These are phyloP conservation scores for Myiotriccus ornatus DNA, from an alignment of 2,797 vertebrate genomes.

Conservation along the genomic window DNA sequence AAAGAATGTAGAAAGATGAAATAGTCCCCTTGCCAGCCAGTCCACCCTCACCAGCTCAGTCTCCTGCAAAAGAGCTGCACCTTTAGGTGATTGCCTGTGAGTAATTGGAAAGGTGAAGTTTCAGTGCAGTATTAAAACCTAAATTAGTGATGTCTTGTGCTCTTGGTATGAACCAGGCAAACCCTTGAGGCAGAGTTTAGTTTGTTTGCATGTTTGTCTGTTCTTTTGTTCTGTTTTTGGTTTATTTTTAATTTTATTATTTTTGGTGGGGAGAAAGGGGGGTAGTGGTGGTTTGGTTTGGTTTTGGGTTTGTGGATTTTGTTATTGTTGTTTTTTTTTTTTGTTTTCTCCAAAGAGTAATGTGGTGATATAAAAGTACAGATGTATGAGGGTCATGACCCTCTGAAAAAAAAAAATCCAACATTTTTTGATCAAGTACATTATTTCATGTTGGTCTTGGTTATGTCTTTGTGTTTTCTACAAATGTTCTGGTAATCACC, in stretches of 20 bases:
- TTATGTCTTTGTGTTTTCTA: not conserved
- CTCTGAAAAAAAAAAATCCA: not conserved
- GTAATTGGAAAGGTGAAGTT: not conserved
- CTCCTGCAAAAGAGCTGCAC: not conserved
- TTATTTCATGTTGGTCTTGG: not conserved
- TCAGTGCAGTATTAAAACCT: not conserved
- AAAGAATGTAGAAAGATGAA: not conserved
- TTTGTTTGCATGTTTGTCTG: not conserved
- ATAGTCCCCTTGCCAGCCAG: rapidly evolving
- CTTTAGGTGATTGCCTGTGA: not conserved
- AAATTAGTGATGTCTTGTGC: not conserved
- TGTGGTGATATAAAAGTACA: not conserved
- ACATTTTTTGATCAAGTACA: not conserved
- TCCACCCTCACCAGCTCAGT: rapidly evolving
- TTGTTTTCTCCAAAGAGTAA: not conserved
- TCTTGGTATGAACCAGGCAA: not conserved
- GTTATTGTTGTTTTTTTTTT: too few relatives aligned
- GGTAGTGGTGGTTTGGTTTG: not conserved
- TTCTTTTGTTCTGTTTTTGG: not conserved
- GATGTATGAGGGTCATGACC: not conserved
- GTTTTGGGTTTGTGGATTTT: not conserved
- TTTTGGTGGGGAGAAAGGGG: not conserved
- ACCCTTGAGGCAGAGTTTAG: not conserved
- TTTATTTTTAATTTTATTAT: rapidly evolving
- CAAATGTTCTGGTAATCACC: rapidly evolving